Base-by-base conservation (phyloP, 2,888 invertebrate genomes). In the Sminthurides aquaticus region DNA sequence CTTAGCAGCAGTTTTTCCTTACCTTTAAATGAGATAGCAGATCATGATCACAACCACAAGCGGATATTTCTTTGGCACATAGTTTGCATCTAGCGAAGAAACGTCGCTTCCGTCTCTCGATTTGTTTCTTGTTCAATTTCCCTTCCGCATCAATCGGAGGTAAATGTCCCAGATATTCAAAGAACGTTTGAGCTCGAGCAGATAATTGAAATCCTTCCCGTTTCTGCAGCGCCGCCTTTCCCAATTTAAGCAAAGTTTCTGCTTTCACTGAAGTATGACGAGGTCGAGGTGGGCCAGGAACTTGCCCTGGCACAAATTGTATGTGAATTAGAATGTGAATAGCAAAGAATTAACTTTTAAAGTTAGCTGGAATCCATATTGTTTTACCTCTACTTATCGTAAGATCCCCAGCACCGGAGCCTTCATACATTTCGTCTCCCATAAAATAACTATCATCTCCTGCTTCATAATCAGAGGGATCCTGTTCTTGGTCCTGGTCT, bases 31-130 rank as follows among this genome's bases (percentile, higher is more conserved):
- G 52, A 8, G 52, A 52, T 5, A 52, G 22, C 52, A 52, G 20
- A 20, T 52, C 52, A 52, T 52, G 52, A 52, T 52, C 52, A 52
- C 52, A 52, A 20, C 52, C 52, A 22, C 52, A 52, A 52, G 52
- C 52, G 18, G 52, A 52, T 8, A 52, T 52, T 22, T 52, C 52
- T 52, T 52, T 52, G 22, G 52, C 52, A 52, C 52, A 52, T 20
- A 52, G 20, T 52, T 52, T 52, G 20, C 52, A 52, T 8, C 52
- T 8, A 20, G 52, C 52, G 20, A 52, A 52, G 22, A 52, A 52
- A 15, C 52, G 52, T 22, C 52, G 5, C 20, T 52, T 52, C 20
- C 52, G 5, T 22, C 52, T 52, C 20, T 52, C 52, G 20, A 52
- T 52, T 20, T 52, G 52, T 22, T 52, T 52, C 20, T 52, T 52